phyloP scores from a whole-genome alignment of 2,113 vertebrate genomes.

The Hippocampus barbouri region DNA sequence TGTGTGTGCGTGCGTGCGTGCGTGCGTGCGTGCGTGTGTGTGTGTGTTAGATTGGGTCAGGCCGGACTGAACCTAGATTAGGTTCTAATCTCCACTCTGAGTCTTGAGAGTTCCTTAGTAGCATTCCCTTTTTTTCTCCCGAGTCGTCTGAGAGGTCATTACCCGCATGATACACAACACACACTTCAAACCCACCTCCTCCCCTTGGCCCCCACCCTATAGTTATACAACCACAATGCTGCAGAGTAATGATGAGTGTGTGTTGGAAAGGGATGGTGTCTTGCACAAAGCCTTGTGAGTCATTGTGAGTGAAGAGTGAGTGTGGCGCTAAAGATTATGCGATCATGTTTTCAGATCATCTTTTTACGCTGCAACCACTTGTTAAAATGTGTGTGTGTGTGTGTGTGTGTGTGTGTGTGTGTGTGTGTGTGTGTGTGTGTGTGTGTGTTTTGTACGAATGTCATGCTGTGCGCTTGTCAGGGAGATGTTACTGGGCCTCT shows the following conservation, averaged over 20 bases:
- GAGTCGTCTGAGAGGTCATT: conserved; percentile 42
- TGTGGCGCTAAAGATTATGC: conserved; percentile 18
- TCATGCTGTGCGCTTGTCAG: conserved; percentile 38
- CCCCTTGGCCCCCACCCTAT: conserved; percentile 33
- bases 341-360: conserved; percentile 22
- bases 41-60: conserved; percentile 60
- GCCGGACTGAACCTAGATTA: conserved; percentile 67
- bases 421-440: conserved; percentile 9
- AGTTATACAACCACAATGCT: conserved; percentile 50
- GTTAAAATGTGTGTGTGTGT: conserved; percentile 10
- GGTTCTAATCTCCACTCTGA: conserved; percentile 63
- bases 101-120: conserved; percentile 64
- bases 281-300: conserved; percentile 10
- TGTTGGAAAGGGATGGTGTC: neutral
- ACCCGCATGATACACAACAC: conserved; percentile 28
- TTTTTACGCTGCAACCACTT: conserved; percentile 15
- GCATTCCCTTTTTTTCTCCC: conserved; percentile 39
- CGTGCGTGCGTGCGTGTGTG: conserved; percentile 15
- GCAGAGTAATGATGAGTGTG: conserved; percentile 47
- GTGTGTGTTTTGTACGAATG: neutral
- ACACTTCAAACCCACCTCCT: conserved; percentile 16
- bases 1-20: neutral
- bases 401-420: conserved; percentile 12
- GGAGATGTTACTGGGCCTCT: conserved; percentile 66
- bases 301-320: conserved; percentile 30